Conservation (phyloP, 2,113 vertebrate species). For the Cervus canadensis region DNA sequence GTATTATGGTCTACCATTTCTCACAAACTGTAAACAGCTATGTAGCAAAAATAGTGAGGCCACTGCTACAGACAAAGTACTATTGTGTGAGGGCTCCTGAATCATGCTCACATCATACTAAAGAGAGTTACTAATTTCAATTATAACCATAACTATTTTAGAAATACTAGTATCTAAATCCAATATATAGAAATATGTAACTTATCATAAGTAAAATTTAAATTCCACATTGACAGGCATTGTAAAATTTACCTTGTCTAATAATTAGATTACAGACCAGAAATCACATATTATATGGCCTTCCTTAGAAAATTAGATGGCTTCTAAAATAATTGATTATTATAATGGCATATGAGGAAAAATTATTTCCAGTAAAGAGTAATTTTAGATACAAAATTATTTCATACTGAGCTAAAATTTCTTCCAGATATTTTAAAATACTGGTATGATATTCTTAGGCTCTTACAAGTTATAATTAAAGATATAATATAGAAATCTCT, state of each 20-base stretch:
- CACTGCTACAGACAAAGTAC: conserved; percentile 57
- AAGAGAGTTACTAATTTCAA: conserved; percentile 69
- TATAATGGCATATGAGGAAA: background rate
- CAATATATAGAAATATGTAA: conserved; percentile 52
- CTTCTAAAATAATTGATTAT: background rate
- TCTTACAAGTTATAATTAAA: background rate
- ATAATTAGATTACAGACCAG: conserved; percentile 31
- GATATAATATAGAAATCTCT: background rate
- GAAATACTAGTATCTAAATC: conserved; percentile 46
- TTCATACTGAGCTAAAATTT: background rate
- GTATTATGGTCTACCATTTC: background rate
- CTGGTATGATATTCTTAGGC: background rate
- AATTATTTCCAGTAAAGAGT: conserved; percentile 9
- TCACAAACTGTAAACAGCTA: conserved; percentile 27
- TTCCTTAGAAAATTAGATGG: background rate
- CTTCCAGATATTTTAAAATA: background rate
- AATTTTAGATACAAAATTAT: conserved; percentile 28
- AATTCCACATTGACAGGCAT: conserved; percentile 63
- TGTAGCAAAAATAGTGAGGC: conserved; percentile 43
- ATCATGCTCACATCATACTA: conserved; percentile 53
- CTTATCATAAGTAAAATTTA: conserved; percentile 69
- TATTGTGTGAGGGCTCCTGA: conserved; percentile 61
- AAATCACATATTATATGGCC: background rate
- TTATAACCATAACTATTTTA: conserved; percentile 62
- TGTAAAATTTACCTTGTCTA: conserved; percentile 58